phyloP scores from a whole-genome alignment of 2,888 invertebrate species.

The Agelastica alni region DNA sequence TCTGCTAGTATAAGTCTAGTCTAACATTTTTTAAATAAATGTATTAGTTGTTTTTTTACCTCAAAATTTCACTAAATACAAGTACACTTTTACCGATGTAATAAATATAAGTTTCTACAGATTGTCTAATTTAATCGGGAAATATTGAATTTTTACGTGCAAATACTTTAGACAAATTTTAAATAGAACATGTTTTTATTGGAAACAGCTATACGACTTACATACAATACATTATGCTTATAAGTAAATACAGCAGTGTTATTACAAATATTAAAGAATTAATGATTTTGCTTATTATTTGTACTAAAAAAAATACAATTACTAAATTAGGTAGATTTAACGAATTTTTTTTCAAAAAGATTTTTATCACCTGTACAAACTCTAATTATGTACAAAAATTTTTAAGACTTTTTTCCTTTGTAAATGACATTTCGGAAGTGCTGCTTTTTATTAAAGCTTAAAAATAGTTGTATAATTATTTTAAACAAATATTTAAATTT shows the following conservation, averaged over 20 bases:
- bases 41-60: too few species aligned
- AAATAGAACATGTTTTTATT: conserved; percentile 28
- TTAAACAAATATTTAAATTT: conserved; percentile 13
- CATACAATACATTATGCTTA: conserved; percentile 40
- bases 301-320: conserved; percentile 45
- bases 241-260: conserved; percentile 45
- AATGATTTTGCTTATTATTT: conserved; percentile 36
- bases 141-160: conserved; percentile 33
- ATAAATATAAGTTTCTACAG: conserved; percentile 23
- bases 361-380: conserved; percentile 25
- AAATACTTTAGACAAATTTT: conserved; percentile 25
- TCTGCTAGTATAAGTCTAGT: too few species aligned
- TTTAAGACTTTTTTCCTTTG: conserved; percentile 14
- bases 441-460: conserved; percentile 12
- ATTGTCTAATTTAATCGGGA: conserved; percentile 35
- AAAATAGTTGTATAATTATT: neutral
- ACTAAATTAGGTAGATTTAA: conserved; percentile 31
- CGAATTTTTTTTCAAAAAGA: conserved; percentile 32
- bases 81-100: conserved; percentile 2
- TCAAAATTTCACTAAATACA: conserved; percentile 7
- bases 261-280: conserved; percentile 35
- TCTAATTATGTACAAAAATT: conserved; percentile 26
- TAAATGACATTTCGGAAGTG: conserved; percentile 31
- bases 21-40: too few species aligned
- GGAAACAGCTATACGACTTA: conserved; percentile 39